Percentiles rank a stretch among this genome's conserved stretches.
Evolutionary conservation across 2,888 invertebrate species (phyloP).

Genomic region (Aphrophora alni): DNA sequence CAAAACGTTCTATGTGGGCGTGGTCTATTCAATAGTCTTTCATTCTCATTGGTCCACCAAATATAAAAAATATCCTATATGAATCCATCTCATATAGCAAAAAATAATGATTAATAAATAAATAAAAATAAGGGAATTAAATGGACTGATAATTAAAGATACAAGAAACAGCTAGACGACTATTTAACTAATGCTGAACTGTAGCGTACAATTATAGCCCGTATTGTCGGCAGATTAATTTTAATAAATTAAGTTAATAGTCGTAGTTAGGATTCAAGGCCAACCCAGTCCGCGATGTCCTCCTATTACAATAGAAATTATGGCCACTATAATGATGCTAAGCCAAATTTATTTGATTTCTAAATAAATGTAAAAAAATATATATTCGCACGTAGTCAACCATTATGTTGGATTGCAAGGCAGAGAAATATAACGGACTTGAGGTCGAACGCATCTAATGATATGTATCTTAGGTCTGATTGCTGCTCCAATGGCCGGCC

Average conservation of each 20-base stretch:
- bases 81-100: background rate
- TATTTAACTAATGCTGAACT: background rate
- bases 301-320: background rate
- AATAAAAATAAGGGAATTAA: too few species aligned
- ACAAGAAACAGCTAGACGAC: background rate
- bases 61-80: background rate
- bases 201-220: slow-evolving; percentile 20
- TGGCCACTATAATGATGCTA: background rate
- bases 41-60: background rate
- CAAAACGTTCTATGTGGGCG: background rate
- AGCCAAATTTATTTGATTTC: background rate
- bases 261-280: background rate
- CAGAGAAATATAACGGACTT: background rate
- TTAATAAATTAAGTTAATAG: slow-evolving; percentile 20
- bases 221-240: slow-evolving; percentile 13
- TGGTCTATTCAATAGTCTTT: background rate
- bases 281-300: too few species aligned
- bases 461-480: background rate
- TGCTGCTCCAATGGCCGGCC: background rate
- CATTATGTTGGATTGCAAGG: background rate
- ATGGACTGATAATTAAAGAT: background rate
- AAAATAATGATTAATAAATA: background rate
- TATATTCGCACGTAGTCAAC: background rate
- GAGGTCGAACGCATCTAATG: background rate
- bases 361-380: background rate